Evolutionary conservation across 2,113 vertebrate genomes (phyloP).

Genomic region (Muntiacus muntjak): DNA sequence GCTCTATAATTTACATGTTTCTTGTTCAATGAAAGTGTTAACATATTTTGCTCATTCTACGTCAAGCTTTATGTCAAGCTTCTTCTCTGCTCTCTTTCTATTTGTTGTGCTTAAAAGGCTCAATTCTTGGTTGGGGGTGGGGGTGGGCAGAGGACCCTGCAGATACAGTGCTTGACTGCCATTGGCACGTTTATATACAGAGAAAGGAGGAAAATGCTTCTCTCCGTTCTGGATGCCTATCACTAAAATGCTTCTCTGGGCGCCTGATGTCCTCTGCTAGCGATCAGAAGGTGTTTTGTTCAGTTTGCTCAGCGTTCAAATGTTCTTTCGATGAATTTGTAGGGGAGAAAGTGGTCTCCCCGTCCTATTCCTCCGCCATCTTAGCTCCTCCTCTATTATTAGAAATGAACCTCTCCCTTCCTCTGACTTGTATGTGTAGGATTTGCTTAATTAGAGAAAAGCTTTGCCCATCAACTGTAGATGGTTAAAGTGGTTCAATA

Average conservation of each 20-base stretch:
- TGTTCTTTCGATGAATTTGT: too few species aligned
- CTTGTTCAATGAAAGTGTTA: neutral
- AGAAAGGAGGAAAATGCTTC: neutral
- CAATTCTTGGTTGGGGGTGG: too few species aligned
- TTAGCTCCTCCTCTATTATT: neutral
- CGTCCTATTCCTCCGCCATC: too few species aligned
- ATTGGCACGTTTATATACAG: neutral
- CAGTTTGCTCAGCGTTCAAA: too few species aligned
- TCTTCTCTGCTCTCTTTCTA: neutral
- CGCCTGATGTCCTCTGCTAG: too few species aligned
- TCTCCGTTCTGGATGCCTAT: neutral
- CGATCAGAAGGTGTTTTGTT: too few species aligned
- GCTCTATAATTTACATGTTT: neutral
- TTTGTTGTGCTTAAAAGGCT: neutral
- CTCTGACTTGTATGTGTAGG: neutral
- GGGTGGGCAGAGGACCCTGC: neutral
- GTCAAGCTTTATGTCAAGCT: neutral
- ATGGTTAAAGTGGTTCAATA: slow-evolving; percentile 14
- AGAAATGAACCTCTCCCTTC: neutral
- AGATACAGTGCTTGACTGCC: neutral
- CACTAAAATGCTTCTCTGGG: neutral
- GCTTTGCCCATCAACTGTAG: neutral
- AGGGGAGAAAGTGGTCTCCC: too few species aligned
- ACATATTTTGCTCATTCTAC: neutral
- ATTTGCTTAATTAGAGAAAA: slow-evolving; percentile 57